Evolutionary conservation across 2,113 vertebrate genomes (phyloP).

Genomic region (Illadopsis cleaveri): DNA sequence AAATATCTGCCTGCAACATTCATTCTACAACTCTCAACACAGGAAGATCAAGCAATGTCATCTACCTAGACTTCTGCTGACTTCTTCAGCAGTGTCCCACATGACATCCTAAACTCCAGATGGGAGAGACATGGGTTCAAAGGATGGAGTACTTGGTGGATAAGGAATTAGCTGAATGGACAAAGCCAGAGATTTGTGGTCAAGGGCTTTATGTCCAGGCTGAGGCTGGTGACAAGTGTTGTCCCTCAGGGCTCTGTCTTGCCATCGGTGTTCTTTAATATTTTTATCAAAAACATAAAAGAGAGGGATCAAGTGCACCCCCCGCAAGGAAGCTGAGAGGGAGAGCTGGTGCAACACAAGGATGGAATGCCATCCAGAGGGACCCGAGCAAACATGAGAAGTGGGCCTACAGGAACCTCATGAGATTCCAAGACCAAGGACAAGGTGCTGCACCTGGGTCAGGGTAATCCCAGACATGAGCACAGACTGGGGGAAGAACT

Average conservation of each 20-base stretch:
- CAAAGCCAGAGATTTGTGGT: neutral
- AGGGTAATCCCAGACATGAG: neutral
- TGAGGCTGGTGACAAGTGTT: fast-evolving
- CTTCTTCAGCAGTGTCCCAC: neutral
- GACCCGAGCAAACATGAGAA: neutral
- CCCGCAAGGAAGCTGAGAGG: neutral
- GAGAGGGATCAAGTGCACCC: neutral
- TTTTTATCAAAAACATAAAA: neutral
- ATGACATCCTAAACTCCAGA: neutral
- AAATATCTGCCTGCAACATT: neutral
- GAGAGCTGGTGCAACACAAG: neutral
- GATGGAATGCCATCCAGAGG: neutral
- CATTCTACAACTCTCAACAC: neutral
- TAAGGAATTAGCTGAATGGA: neutral
- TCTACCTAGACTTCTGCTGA: neutral
- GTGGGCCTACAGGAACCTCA: no score
- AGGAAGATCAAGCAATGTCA: neutral
- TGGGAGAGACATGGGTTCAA: neutral
- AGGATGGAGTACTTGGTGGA: no score
- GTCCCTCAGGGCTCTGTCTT: neutral
- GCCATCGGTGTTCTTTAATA: neutral
- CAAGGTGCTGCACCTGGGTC: neutral
- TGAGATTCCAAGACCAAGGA: neutral
- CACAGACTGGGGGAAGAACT: neutral
- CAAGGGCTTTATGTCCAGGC: neutral